Conservation (phyloP, 1,140 invertebrate species). For the Ceratina australensis region DNA sequence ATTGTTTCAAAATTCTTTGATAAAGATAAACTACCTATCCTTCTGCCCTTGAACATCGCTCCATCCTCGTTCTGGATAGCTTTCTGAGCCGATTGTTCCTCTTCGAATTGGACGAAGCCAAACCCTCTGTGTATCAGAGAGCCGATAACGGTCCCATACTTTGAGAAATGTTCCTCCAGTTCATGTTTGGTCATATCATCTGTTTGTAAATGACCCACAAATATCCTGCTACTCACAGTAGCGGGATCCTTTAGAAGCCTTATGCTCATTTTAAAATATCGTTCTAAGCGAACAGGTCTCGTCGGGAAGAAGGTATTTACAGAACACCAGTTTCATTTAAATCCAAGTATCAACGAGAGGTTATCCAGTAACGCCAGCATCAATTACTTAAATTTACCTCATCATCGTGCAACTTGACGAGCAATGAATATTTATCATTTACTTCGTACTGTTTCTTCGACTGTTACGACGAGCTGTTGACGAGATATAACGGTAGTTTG, state of each 20-base stretch:
- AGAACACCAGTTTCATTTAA: background rate
- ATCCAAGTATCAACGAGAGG: conserved; percentile 8
- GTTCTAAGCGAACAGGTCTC: background rate
- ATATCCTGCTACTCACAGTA: conserved; percentile 86
- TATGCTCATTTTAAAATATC: conserved; percentile 67
- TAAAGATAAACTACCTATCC: conserved; percentile 70
- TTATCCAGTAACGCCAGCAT: conserved; percentile 30
- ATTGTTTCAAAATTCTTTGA: background rate
- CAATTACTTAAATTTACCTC: conserved; percentile 1
- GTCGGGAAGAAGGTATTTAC: background rate
- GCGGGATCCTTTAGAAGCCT: conserved; percentile 84
- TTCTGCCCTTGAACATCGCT: conserved; percentile 84
- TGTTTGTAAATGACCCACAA: conserved; percentile 86
- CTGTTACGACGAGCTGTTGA: background rate
- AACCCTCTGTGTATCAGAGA: conserved; percentile 88
- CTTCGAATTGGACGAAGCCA: conserved; percentile 92
- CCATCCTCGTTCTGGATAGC: conserved; percentile 87
- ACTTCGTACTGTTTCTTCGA: background rate
- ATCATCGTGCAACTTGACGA: background rate
- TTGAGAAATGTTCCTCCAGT: conserved; percentile 86
- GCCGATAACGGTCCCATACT: conserved; percentile 86
- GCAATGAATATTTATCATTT: background rate
- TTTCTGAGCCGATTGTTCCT: conserved; percentile 85
- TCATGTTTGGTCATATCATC: conserved; percentile 84
- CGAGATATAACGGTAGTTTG: background rate